Evolutionary conservation across 2,888 invertebrate genomes (phyloP).

Genomic region (Dasysyrphus tricinctus): DNA sequence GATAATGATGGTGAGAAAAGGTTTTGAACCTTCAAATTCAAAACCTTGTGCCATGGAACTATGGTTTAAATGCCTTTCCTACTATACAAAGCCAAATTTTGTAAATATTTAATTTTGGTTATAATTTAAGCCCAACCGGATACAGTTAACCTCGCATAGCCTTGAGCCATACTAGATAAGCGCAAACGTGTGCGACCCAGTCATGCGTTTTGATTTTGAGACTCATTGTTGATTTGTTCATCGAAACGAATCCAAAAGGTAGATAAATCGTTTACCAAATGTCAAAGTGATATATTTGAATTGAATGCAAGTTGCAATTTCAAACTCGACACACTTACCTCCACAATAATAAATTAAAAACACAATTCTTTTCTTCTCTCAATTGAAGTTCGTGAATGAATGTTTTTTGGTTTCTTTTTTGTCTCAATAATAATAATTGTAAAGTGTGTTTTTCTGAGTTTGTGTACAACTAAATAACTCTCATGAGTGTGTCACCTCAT

Average conservation of each 20-base stretch:
- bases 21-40: no score
- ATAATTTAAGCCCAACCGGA: no score
- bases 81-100: no score
- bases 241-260: not conserved
- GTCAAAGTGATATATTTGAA: conserved; percentile 15
- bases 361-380: conserved; percentile 12
- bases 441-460: conserved; percentile 6
- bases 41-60: no score
- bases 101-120: no score
- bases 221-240: not conserved
- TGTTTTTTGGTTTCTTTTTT: conserved; percentile 6
- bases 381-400: conserved; percentile 40
- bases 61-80: no score
- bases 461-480: conserved; percentile 10
- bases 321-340: conserved; percentile 37
- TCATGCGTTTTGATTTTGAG: not conserved
- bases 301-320: conserved; percentile 42
- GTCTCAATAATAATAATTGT: not conserved
- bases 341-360: conserved; percentile 25
- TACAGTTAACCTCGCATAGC: no score
- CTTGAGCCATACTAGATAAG: no score
- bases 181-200: not conserved
- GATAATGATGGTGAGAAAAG: no score
- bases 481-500: conserved; percentile 52
- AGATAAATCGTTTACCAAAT: conserved; percentile 11